Evolutionary conservation across 30 jellyfish, hydroid and myxozoan species (phyloP), one percentile per base, ranked within the genome.

Genomic region (Pseudorhiza aurosa): DNA sequence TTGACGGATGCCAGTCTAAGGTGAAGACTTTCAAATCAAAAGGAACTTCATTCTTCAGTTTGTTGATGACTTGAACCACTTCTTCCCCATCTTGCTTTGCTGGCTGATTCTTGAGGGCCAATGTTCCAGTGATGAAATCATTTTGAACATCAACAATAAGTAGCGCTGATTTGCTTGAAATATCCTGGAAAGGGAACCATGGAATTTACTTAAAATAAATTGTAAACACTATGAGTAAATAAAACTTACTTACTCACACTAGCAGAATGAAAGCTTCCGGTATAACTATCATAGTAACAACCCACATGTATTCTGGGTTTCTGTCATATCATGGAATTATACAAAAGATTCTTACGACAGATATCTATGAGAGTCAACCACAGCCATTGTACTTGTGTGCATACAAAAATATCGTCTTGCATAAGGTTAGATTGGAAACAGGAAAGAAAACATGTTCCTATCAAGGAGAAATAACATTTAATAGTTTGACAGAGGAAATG

Each of bases 41-140:
- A 14, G 39, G 2, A 33, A 39, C 31, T 0, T 65, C 75, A 15
- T 87, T 45, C 72, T 59, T 73, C 64, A 76, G 33, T 17, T 71
- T 51, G 57, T 94, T 94, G 44, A 94, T 88, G 24, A 82, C 95
- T 1, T 69, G 63, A 29, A 94, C 92, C 15, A 83, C 93, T 45
- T 94, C 97, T 47, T 55, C 97, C 10, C 99, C 99, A 24, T 94
- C 99, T 57, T 94, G 95, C 36, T 90, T 85, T 4, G 95, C 96
- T 6, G 99, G 97, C 17, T 82, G 73, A 50, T 94, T 94, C 57
- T 68, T 88, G 32, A 94, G 81, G 4, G 99, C 96, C 77, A 94
- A 57, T 6, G 95, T 35, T 14, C 99, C 99, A 73, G 96, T 76
- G 17, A 94, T 94, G 75, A 94, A 94, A 71, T 94, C 99, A 42